A percentile compares a stretch with the other conserved stretches of the same genome.
These are phyloP conservation scores for Eristalinus aeneus DNA, from an alignment of 2,888 invertebrate genomes.

Conservation along the genomic window DNA sequence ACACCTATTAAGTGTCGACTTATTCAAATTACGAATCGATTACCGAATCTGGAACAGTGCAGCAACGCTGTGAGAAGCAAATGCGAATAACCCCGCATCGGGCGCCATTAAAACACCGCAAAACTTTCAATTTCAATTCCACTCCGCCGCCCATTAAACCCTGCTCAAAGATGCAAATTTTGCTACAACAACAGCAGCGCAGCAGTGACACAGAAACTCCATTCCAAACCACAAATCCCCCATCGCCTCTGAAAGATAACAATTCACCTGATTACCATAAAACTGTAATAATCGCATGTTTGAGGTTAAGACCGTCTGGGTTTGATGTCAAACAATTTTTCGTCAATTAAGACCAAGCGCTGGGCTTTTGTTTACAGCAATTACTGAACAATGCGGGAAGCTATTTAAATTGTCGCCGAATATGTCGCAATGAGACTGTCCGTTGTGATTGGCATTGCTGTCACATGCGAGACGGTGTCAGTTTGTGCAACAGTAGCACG, in stretches of 20 bases:
- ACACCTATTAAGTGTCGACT: neutral
- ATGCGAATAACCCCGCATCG: neutral
- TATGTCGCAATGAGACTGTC: neutral
- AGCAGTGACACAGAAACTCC: neutral
- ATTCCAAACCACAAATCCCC: neutral
- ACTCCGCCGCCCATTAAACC: neutral
- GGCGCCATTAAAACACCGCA: neutral
- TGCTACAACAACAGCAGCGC: neutral
- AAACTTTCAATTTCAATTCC: constrained; percentile 28
- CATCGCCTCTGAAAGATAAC: neutral
- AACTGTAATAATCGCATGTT: neutral
- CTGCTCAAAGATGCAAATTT: constrained; percentile 23
- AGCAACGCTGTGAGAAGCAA: neutral
- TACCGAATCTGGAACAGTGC: neutral
- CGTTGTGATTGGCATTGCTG: neutral
- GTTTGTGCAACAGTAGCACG: neutral
- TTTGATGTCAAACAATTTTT: neutral
- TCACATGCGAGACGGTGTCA: neutral
- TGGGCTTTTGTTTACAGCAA: neutral
- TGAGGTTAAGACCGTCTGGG: neutral
- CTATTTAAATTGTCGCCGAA: neutral
- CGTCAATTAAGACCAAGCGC: neutral
- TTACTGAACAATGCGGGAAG: neutral
- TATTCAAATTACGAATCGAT: neutral
- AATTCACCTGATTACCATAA: neutral